Percentiles rank a stretch among this genome's conserved stretches.
These are phyloP conservation scores for Drosophila meridionalis DNA, from an alignment of 2,888 invertebrate genomes.

Conservation along the genomic window DNA sequence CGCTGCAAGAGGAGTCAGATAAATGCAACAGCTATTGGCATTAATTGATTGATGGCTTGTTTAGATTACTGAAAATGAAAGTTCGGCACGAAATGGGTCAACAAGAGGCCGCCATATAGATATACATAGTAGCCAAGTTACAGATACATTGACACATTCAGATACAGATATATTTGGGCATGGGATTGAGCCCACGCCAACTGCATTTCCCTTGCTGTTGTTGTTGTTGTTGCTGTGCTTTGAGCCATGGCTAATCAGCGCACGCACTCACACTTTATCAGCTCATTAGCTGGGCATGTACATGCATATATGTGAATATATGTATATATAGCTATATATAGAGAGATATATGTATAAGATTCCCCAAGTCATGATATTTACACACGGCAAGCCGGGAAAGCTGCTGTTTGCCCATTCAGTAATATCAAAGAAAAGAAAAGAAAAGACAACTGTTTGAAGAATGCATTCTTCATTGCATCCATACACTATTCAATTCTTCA, in stretches of 20 bases:
- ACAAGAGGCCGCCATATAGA: conserved; percentile 30
- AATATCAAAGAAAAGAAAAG: neutral
- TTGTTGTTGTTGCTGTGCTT: conserved; percentile 24
- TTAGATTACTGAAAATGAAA: conserved; percentile 75
- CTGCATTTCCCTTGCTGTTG: conserved; percentile 42
- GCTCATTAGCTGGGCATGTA: conserved; percentile 47
- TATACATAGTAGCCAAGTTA: conserved; percentile 10
- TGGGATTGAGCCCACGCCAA: conserved; percentile 38
- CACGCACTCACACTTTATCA: conserved; percentile 46
- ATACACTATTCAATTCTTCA: conserved; percentile 65
- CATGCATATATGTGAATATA: conserved; percentile 13
- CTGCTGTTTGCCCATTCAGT: conserved; percentile 65
- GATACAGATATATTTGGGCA: conserved; percentile 21
- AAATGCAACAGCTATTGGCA: conserved; percentile 57
- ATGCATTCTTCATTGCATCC: conserved; percentile 74
- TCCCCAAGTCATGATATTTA: conserved; percentile 61
- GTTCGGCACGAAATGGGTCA: conserved; percentile 71
- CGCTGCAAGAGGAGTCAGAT: conserved; percentile 8
- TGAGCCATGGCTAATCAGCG: conserved; percentile 66
- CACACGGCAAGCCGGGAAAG: conserved; percentile 43
- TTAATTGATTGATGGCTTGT: conserved; percentile 79
- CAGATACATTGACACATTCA: conserved; percentile 10
- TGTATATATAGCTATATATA: neutral
- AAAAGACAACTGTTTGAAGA: conserved; percentile 59
- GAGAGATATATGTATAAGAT: conserved; percentile 11